A percentile compares a stretch with the other conserved stretches of the same genome.
Conservation (phyloP, 2,888 invertebrate genomes). For the Graphium colonna region DNA sequence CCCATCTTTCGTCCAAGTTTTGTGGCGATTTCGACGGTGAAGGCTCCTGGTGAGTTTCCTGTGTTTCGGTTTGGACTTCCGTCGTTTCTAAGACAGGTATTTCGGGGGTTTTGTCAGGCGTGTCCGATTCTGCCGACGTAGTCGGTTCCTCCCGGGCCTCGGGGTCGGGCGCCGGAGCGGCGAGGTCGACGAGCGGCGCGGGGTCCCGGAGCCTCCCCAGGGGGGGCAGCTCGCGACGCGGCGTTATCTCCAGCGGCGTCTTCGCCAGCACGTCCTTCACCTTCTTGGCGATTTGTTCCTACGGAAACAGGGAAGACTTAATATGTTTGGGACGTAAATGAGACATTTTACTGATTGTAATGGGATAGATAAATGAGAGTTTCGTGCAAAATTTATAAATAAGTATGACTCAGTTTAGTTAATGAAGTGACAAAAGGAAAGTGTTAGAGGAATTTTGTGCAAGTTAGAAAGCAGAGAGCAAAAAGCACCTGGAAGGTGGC, state of each 20-base stretch:
- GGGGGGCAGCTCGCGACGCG: constrained; percentile 55
- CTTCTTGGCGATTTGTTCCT: constrained; percentile 87
- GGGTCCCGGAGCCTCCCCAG: constrained; percentile 51
- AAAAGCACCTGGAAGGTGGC: constrained; percentile 85
- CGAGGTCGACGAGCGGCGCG: constrained; percentile 54
- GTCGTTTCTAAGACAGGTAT: constrained; percentile 40
- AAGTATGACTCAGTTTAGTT: too few relatives aligned
- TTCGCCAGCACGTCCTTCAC: constrained; percentile 85
- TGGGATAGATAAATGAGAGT: too few relatives aligned
- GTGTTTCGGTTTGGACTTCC: constrained; percentile 12
- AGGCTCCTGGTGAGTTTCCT: constrained; percentile 43
- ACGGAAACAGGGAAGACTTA: too few relatives aligned
- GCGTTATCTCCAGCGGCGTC: constrained; percentile 84
- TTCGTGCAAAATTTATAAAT: too few relatives aligned
- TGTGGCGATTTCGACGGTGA: constrained; percentile 57
- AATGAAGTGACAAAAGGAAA: too few relatives aligned
- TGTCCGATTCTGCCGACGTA: constrained; percentile 28
- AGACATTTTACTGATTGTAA: too few relatives aligned
- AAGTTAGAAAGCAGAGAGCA: too few relatives aligned
- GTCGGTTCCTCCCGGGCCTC: neutral
- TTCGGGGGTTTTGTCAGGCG: constrained; percentile 26
- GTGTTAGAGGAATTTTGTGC: too few relatives aligned
- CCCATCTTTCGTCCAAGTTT: constrained; percentile 52
- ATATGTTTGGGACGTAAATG: too few relatives aligned
- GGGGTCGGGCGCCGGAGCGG: constrained; percentile 22